Evolutionary conservation across 1,140 invertebrate genomes (phyloP), one percentile per base, ranked within the genome.

Genomic region (Drosophila littoralis): DNA sequence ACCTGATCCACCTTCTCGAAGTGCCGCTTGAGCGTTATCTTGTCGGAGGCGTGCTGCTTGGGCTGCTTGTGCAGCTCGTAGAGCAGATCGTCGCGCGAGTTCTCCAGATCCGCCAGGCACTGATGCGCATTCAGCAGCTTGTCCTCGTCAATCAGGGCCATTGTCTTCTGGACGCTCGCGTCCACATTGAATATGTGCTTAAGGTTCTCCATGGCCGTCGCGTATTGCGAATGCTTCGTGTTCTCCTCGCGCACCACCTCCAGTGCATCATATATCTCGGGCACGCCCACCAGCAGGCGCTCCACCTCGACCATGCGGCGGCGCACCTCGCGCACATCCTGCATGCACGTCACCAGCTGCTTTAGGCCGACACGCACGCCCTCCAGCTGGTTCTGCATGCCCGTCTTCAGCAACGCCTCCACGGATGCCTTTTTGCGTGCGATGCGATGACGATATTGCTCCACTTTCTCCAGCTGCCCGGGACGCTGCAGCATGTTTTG

Each of bases 101-200:
- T 98, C 93, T 99, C 98, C 69, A 99, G 94, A 93, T 99, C 98
- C 90, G 97, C 96, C 28, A 99, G 93, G 91, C 97, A 98, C 94
- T 99, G 96, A 93, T 99, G 98, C 9, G 98, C 98, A 92, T 98
- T 96, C 0, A 99, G 92, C 9, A 99, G 93, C 93, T 99, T 98
- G 54, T 98, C 98, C 79, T 99, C 98, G 75, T 96, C 96, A 68
- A 99, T 99, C 93, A 97, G 96, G 57, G 97, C 96, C 83, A 98
- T 96, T 0, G 98, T 99, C 93, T 98, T 98, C 61, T 97, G 96
- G 1, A 99, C 97, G 93, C 97, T 99, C 90, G 99, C 98, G 9
- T 98, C 98, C 0, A 99, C 98, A 48, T 98, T 99, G 81, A 99
- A 99, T 65, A 99, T 98, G 90, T 99, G 98, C 91, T 99, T 99